Conservation (phyloP, 2,113 vertebrate species). For the Actenoides hombroni region DNA sequence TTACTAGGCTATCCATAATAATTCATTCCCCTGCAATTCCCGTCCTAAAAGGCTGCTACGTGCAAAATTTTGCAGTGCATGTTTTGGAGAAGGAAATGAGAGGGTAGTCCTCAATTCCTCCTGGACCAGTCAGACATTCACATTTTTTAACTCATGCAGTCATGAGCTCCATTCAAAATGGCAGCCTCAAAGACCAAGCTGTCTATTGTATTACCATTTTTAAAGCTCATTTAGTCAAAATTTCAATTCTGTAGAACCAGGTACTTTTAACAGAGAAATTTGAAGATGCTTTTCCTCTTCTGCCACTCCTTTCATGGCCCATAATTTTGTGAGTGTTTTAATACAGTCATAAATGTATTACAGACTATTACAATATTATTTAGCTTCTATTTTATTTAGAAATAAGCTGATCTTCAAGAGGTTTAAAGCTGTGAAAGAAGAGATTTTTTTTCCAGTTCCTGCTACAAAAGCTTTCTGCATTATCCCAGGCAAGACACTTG, state of each 20-base stretch:
- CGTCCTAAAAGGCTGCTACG: neutral
- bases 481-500: neutral
- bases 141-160: neutral
- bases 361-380: neutral
- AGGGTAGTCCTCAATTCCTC: neutral
- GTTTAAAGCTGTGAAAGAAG: neutral
- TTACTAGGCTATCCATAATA: neutral
- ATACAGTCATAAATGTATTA: neutral
- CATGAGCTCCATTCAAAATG: neutral
- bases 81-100: neutral
- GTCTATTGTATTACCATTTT: neutral
- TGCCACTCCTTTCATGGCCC: neutral
- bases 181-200: neutral
- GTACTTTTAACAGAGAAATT: neutral
- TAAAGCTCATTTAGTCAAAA: neutral
- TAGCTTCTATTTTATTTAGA: neutral
- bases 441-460: neutral
- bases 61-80: neutral
- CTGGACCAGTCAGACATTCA: neutral
- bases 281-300: neutral
- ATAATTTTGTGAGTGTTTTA: neutral
- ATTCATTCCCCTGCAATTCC: neutral
- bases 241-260: neutral
- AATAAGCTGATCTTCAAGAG: neutral
- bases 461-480: neutral